Evolutionary conservation across 2,888 invertebrate species (phyloP).

Genomic region (Acrobasis consociella): DNA sequence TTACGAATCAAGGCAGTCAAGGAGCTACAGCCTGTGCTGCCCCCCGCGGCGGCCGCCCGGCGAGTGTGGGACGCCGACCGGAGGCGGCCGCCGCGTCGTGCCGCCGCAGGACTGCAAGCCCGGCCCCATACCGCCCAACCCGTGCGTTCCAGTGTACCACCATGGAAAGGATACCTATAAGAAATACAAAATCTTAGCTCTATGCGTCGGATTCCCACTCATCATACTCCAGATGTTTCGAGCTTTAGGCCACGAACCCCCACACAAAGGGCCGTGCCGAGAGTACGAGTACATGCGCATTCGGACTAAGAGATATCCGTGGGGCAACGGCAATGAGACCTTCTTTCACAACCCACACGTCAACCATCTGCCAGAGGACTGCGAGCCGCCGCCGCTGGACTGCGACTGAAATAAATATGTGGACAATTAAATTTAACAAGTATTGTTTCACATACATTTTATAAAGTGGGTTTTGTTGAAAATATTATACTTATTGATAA

Average conservation of each 20-base stretch:
- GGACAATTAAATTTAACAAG: conserved; percentile 12
- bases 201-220: conserved; percentile 59
- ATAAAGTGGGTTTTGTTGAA: neutral
- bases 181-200: conserved; percentile 54
- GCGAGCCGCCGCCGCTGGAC: conserved; percentile 54
- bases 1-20: conserved; percentile 1
- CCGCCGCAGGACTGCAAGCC: conserved; percentile 52
- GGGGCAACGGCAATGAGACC: conserved; percentile 92
- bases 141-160: conserved; percentile 56
- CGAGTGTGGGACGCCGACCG: conserved; percentile 46
- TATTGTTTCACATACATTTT: neutral
- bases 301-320: conserved; percentile 93
- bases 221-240: conserved; percentile 53
- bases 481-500: neutral
- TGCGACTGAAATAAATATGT: conserved; percentile 49
- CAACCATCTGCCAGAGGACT: conserved; percentile 80
- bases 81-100: conserved; percentile 48
- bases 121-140: conserved; percentile 51
- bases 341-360: conserved; percentile 91
- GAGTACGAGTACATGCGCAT: conserved; percentile 90
- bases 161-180: conserved; percentile 56
- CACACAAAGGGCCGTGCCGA: conserved; percentile 53
- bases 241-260: conserved; percentile 39
- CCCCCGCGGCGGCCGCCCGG: conserved; percentile 51
- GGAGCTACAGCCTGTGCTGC: conserved; percentile 46